phyloP scores from a whole-genome alignment of 1,140 invertebrate species.

The Drosophila arawakana region DNA sequence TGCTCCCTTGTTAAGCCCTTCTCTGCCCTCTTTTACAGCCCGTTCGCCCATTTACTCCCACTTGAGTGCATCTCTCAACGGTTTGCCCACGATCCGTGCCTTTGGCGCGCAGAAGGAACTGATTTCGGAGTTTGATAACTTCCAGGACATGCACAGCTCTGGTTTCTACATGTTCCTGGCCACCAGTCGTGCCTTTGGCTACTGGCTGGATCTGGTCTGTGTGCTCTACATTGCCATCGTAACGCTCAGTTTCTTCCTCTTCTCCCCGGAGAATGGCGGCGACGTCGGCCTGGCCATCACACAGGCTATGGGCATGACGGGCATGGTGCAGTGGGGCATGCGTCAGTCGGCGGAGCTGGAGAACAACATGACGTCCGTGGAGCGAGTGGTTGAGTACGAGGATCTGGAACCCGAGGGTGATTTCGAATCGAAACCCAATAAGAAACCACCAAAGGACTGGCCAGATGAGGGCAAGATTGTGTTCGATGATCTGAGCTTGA shows the following conservation, averaged over 20 bases:
- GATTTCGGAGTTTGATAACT: slow-evolving; percentile 91
- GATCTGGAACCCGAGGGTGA: slow-evolving; percentile 89
- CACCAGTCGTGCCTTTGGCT: slow-evolving; percentile 89
- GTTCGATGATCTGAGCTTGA: slow-evolving; percentile 88
- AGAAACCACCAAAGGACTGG: slow-evolving; percentile 89
- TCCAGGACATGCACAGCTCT: slow-evolving; percentile 90
- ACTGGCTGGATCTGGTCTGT: slow-evolving; percentile 92
- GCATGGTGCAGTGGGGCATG: slow-evolving; percentile 94
- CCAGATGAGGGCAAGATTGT: slow-evolving; percentile 88
- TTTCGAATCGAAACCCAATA: slow-evolving; percentile 87
- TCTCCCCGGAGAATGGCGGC: slow-evolving; percentile 87
- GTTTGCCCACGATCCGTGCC: slow-evolving; percentile 95
- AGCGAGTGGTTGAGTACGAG: slow-evolving; percentile 91
- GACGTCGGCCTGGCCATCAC: slow-evolving; percentile 93
- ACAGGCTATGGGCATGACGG: slow-evolving; percentile 90
- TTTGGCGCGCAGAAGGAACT: slow-evolving; percentile 92
- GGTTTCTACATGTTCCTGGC: slow-evolving; percentile 88
- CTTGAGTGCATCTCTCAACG: slow-evolving; percentile 94
- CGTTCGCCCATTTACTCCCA: slow-evolving; percentile 94
- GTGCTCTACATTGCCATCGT: slow-evolving; percentile 89
- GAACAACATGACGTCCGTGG: slow-evolving; percentile 93
- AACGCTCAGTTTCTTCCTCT: slow-evolving; percentile 89
- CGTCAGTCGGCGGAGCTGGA: slow-evolving; percentile 92
- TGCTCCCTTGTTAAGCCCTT: slow-evolving; percentile 44
- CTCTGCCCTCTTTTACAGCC: slow-evolving; percentile 84